phyloP scores from a whole-genome alignment of 2,113 vertebrate genomes.

The Turnix velox region DNA sequence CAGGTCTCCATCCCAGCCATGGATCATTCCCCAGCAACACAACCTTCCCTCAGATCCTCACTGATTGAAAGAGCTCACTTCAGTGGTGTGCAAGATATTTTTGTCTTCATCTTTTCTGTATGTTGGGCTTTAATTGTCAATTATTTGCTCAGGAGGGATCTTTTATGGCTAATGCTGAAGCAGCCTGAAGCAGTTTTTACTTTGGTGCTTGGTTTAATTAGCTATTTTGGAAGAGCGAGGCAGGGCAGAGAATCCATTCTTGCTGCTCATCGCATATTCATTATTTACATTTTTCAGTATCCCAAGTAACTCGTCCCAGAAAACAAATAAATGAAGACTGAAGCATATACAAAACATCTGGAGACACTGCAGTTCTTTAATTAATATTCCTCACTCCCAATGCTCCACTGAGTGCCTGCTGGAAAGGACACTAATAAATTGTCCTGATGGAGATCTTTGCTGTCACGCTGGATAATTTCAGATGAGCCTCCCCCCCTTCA shows the following conservation, averaged over 20 bases:
- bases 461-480: neutral
- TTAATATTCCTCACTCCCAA: neutral
- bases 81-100: neutral
- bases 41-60: neutral
- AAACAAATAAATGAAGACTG: conserved; percentile 39
- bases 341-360: conserved; percentile 46
- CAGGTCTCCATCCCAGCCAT: neutral
- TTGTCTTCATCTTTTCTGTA: neutral
- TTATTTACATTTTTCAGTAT: conserved; percentile 43
- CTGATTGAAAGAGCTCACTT: neutral
- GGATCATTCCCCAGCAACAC: neutral
- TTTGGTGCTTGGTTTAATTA: conserved; percentile 60
- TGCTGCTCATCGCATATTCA: conserved; percentile 35
- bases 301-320: conserved; percentile 20
- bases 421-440: neutral
- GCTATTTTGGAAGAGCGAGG: conserved; percentile 3
- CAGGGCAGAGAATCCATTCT: conserved; percentile 22
- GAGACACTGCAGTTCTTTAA: neutral
- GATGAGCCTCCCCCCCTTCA: fast-evolving
- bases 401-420: neutral
- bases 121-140: conserved; percentile 13
- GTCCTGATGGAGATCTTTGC: neutral
- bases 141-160: conserved; percentile 11
- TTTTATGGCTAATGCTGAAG: neutral
- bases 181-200: conserved; percentile 53